Base-by-base conservation (phyloP, 2,113 vertebrate species). In the Ammodytes dubius region DNA sequence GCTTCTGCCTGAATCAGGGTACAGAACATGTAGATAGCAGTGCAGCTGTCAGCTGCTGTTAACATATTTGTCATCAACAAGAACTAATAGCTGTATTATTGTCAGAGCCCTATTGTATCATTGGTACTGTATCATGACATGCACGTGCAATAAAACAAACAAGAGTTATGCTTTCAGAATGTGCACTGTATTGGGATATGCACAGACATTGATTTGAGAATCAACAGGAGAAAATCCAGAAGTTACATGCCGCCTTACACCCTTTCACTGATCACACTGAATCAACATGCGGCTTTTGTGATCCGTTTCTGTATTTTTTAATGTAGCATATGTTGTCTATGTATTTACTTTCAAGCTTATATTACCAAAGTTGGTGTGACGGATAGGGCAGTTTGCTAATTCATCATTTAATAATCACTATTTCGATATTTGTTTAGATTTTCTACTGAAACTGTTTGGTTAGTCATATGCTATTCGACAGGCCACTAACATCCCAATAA, bases 121-220 rank as follows among this genome's bases (percentile, higher is more conserved):
- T 9, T 80, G 37, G 39, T 27, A 63, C 19, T 14, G 37, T 49
- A 75, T 82, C 11, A 81, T 27, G 27, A 27, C n/a, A n/a, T 76
- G 68, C 71, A 87, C 17, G 78, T 83, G 74, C 74, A 94, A 93
- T 91, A 93, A 94, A 92, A 79, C 10, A 87, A 91, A 83, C 57
- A 59, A 79, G 66, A 83, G 60, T 84, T 68, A 74, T 87, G 84
- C 65, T 89, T 91, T 90, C 79, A 92, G 82, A 89, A 81, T 92
- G 92, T 92, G 90, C 91, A 90, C 53, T 91, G 92, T 94, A 93
- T 94, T 93, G 83, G 84, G 90, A 94, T 93, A 93, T 93, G 89
- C 89, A 94, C 91, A 93, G 90, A 85, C 88, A 91, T 86, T 87
- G 92, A 92, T 93, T 90, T 89, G 76, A 91, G 86, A 92, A 86